These are phyloP conservation scores for Smutsia gigantea DNA, from an alignment of 2,797 vertebrate species.

Conservation along the genomic window DNA sequence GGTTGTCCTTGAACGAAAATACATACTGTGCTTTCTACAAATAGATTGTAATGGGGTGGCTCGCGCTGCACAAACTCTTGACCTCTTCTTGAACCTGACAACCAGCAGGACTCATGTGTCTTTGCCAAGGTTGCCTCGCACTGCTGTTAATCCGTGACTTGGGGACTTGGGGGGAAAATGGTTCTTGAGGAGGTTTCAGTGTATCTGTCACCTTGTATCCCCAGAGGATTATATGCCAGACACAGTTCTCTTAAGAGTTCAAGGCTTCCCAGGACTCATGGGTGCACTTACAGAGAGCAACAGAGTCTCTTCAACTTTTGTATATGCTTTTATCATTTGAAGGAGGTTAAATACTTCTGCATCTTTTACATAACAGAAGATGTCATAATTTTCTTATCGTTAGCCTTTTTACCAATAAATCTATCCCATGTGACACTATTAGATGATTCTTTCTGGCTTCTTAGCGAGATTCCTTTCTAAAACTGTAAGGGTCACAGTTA, in stretches of 20 bases:
- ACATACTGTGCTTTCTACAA: constrained; percentile 42
- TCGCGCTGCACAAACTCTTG: constrained; percentile 29
- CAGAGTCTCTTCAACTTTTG: not conserved
- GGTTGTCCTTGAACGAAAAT: constrained; percentile 53
- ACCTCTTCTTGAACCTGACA: constrained; percentile 74
- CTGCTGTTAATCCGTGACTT: not conserved
- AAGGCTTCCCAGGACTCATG: not conserved
- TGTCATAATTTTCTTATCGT: constrained; percentile 39
- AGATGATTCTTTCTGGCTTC: constrained; percentile 29
- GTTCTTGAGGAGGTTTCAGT: not conserved
- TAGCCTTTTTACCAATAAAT: constrained; percentile 24
- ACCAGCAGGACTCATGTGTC: not conserved
- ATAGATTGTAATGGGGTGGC: constrained; percentile 65
- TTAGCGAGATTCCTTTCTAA: constrained; percentile 54
- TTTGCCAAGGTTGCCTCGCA: not conserved
- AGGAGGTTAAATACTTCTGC: not conserved
- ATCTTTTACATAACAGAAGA: constrained; percentile 31
- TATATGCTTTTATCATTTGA: not conserved
- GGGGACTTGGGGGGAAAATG: not conserved
- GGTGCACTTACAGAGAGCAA: not conserved
- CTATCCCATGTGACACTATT: not conserved
- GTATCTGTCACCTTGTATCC: not conserved
- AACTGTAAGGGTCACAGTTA: not conserved
- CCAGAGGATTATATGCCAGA: not conserved
- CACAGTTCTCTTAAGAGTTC: not conserved